Evolutionary conservation across 2,797 vertebrate genomes (phyloP).

Genomic region (Mallotus villosus): DNA sequence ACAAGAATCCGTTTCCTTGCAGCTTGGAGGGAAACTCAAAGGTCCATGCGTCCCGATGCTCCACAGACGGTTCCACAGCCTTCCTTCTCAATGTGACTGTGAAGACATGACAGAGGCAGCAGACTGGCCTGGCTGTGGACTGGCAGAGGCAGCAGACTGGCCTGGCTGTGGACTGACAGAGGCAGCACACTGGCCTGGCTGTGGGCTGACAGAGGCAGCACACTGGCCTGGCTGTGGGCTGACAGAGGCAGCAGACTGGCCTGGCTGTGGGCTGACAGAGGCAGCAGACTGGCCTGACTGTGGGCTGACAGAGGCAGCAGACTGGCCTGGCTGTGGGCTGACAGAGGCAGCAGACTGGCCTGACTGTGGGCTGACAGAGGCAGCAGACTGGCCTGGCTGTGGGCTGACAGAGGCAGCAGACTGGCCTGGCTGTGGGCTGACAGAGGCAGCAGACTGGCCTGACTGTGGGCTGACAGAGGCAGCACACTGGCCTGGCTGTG

Average conservation of each 20-base stretch:
- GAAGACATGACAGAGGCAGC: background rate
- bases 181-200: too few species aligned
- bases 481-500: too few species aligned
- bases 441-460: too few species aligned
- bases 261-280: constrained; percentile 41
- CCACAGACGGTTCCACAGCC: too few species aligned
- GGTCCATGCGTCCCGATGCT: background rate
- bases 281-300: constrained; percentile 8
- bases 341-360: constrained; percentile 4
- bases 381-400: constrained; percentile 32
- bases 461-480: too few species aligned
- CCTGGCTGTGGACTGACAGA: too few species aligned
- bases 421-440: too few species aligned
- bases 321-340: constrained; percentile 40
- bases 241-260: constrained; percentile 19
- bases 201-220: too few species aligned
- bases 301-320: constrained; percentile 34
- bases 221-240: constrained; percentile 29
- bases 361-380: constrained; percentile 48
- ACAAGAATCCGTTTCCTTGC: background rate
- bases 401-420: too few species aligned
- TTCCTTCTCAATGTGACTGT: too few species aligned
- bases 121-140: too few species aligned
- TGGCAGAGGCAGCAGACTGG: background rate
- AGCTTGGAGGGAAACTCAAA: background rate